Base-by-base conservation (phyloP, 2,888 invertebrate genomes). In the Thecophora atra region DNA sequence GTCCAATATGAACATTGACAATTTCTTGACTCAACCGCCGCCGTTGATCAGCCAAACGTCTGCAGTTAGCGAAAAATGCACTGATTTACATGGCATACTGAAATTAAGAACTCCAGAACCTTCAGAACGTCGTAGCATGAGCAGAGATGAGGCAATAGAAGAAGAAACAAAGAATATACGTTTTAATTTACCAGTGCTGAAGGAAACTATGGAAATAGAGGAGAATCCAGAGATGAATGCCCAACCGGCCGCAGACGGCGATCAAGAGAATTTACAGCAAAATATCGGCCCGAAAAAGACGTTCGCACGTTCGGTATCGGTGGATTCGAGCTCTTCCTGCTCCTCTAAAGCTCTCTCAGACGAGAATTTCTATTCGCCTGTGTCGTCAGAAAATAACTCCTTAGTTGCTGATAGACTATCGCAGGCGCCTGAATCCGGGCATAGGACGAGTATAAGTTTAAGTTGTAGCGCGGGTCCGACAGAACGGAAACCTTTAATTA, bases 311-410 rank as follows among this genome's bases (percentile, higher is more conserved):
- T 58, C 71, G 5, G 69, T 75, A 0, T 76, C 78, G 0, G 77
- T 70, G 15, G 72, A 77, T 64, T 69, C 62, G 60, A 76, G 28
- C 24, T 72, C 60, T 62, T 73, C 64, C 3, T 67, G 66, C 37
- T 74, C 71, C 17, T 44, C 44, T 26, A 72, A 26, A 42, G 67
- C 60, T 0, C 6, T 30, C 0, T 78, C 79, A 0, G 79, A 77
- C 4, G 79, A 79, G 0, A 75, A 78, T 63, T 81, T 79, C 58
- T 54, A 78, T 30, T 82, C 82, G 5, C 81, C 82, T 0, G 4
- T 77, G 52, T 73, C 77, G 4, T 79, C 80, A 2, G 75, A 77
- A 51, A 76, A 82, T 68, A 76, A 70, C 19, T 81, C 81, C 0
- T 52, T 78, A 8, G 69, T 64, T 1, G 52, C 51, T 13, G 73